Evolutionary conservation across 2,797 vertebrate genomes (phyloP).

Genomic region (Oreonectes daqikongensis): DNA sequence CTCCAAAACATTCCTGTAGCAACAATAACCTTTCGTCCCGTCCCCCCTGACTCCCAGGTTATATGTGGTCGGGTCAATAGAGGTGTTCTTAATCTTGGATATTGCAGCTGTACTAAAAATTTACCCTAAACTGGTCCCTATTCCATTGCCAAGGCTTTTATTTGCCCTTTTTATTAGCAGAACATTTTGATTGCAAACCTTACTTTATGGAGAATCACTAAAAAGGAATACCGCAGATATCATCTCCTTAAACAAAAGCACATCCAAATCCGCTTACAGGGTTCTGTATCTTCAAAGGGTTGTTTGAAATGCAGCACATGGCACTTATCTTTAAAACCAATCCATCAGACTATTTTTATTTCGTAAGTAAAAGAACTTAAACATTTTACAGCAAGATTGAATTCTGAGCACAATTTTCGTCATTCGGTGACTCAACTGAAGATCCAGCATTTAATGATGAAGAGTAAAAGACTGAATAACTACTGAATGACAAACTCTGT

Average conservation of each 20-base stretch:
- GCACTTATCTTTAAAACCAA: not conserved
- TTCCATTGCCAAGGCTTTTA: not conserved
- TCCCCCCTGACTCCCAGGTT: not conserved
- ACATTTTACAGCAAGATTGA: not conserved
- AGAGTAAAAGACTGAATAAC: slow-evolving; percentile 42
- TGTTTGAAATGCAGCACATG: not conserved
- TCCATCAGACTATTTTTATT: slow-evolving; percentile 1
- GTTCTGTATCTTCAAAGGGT: not conserved
- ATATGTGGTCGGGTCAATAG: not conserved
- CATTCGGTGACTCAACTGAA: slow-evolving; percentile 8
- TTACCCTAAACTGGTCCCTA: not conserved
- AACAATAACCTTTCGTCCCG: not conserved
- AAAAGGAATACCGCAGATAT: slow-evolving; percentile 16
- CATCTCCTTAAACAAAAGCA: slow-evolving; percentile 8
- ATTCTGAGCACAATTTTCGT: slow-evolving; percentile 1
- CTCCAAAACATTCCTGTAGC: slow-evolving; percentile 10
- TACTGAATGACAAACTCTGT: slow-evolving; percentile 47
- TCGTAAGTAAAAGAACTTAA: not conserved
- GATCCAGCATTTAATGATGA: slow-evolving; percentile 19
- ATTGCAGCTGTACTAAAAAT: not conserved
- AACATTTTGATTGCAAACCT: slow-evolving; percentile 7
- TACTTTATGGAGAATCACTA: slow-evolving; percentile 4
- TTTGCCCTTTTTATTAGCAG: slow-evolving; percentile 2
- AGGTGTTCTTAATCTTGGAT: not conserved
- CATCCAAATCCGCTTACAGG: not conserved